Conservation (phyloP, 2,888 invertebrate species). For the Electrophaes corylata region DNA sequence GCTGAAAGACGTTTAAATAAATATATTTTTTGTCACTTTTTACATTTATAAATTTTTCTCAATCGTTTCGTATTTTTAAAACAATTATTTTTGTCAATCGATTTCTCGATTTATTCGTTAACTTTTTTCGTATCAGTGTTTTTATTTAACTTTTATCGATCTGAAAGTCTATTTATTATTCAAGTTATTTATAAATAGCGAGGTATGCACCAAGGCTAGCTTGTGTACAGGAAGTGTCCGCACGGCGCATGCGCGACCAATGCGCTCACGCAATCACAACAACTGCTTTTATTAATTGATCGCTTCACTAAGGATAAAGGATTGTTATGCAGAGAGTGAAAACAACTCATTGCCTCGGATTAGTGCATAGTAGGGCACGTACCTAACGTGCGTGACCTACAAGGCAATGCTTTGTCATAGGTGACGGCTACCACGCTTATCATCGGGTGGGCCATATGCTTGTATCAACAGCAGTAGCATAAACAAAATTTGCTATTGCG, state of each 20-base stretch:
- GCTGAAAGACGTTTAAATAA: too few relatives aligned
- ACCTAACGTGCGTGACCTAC: too few relatives aligned
- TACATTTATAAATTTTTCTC: not conserved
- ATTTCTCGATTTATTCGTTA: not conserved
- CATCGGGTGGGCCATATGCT: too few relatives aligned
- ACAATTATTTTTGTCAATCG: not conserved
- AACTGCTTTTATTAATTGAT: conserved; percentile 34
- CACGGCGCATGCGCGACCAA: conserved; percentile 24
- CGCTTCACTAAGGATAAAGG: conserved; percentile 13
- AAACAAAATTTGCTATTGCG: too few relatives aligned
- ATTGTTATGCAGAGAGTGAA: not conserved
- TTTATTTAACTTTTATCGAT: not conserved
- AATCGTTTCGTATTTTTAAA: not conserved
- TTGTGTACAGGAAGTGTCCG: conserved; percentile 30
- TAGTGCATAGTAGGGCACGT: too few relatives aligned
- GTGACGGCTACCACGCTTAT: too few relatives aligned
- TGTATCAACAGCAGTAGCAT: too few relatives aligned
- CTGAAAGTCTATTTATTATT: not conserved
- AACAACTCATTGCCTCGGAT: not conserved
- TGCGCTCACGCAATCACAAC: conserved; percentile 29
- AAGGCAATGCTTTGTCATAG: too few relatives aligned
- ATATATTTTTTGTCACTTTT: not conserved
- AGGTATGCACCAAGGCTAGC: conserved; percentile 9
- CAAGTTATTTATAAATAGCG: conserved; percentile 6
- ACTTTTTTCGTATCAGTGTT: not conserved